Base-by-base conservation (phyloP, 2,797 vertebrate genomes). In the Chrosomus eos region DNA sequence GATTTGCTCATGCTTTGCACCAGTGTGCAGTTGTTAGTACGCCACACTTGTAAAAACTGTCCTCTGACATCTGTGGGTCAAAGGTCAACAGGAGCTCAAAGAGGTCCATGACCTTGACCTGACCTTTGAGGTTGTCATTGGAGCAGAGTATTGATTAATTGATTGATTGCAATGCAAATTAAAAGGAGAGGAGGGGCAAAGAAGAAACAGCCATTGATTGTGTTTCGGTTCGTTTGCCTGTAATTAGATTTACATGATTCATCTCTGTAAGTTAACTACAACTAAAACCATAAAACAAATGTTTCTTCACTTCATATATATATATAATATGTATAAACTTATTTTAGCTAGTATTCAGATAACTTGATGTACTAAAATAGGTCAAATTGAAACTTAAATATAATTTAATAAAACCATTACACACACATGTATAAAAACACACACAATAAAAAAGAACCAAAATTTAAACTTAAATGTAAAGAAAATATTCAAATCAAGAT, bases 11-110 rank as follows among this genome's bases (percentile, higher is more conserved):
- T 33, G 48, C 28, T 36, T 33, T 75, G 19, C 48, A 53, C 28
- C 28, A 74, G 28, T 51, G 72, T 14, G n/a, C 3, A 1, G 38
- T 33, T 79, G 58, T 33, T 64, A 64, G 60, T 66, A 14, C 66
- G 40, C 77, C 11, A 45, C 40, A 18, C 77, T 79, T 79, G 40
- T 48, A 16, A 31, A 31, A 43, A 5, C 28, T 80, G 43, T 51
- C 28, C 43, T 80, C 28, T 48, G 77, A n/a, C 62, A n/a, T 16
- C 11, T 51, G 77, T 21, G 40, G 62, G 62, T 80, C 43, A 80
- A 48, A 80, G 62, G 62, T 67, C 19, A 67, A 51, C 13, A 51
- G 19, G 21, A 67, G 77, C 77, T 36, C 13, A 66, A 11, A 33
- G 43, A 4, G 4, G 3, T 19, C 28, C 0, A 9, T 23, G 28